A percentile compares a stretch with the other conserved stretches of the same genome.
phyloP scores from a whole-genome alignment of 2,888 invertebrate species.

The Lepeophtheirus nordmannii region DNA sequence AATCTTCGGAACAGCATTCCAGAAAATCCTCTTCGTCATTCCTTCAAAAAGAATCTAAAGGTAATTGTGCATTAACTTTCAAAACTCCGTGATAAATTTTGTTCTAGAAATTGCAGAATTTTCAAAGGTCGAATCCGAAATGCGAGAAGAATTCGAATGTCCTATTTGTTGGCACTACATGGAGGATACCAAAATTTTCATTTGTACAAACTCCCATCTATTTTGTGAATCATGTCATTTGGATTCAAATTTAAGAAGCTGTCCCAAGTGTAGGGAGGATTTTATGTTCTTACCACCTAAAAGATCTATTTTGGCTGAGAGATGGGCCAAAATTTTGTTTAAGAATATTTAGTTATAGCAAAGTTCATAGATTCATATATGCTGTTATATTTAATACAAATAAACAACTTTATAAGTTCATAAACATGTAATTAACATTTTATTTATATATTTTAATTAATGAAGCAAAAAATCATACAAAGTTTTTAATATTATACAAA shows the following conservation, averaged over 20 bases:
- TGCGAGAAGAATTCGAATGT: conserved; percentile 17
- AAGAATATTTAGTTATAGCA: neutral
- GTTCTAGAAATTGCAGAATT: neutral
- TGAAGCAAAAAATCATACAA: no score
- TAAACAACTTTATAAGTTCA: neutral
- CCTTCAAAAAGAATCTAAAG: neutral
- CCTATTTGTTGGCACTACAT: conserved; percentile 12
- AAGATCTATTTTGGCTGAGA: neutral
- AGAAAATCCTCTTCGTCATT: neutral
- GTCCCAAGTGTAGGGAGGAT: conserved; percentile 19
- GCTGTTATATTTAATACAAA: neutral
- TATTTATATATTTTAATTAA: neutral
- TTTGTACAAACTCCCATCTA: conserved; percentile 18
- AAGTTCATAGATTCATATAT: no score
- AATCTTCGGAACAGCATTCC: neutral
- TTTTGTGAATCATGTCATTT: conserved; percentile 9
- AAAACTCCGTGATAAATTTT: neutral
- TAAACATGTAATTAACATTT: neutral
- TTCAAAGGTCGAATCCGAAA: conserved; percentile 7
- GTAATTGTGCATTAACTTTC: neutral
- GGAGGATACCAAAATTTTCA: conserved; percentile 5
- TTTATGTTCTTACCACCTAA: conserved; percentile 4
- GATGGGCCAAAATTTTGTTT: conserved; percentile 1
- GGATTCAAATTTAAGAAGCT: neutral
- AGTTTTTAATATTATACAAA: no score